These are phyloP conservation scores for Sinocyclocheilus anophthalmus DNA, from an alignment of 2,113 vertebrate genomes.

Conservation along the genomic window DNA sequence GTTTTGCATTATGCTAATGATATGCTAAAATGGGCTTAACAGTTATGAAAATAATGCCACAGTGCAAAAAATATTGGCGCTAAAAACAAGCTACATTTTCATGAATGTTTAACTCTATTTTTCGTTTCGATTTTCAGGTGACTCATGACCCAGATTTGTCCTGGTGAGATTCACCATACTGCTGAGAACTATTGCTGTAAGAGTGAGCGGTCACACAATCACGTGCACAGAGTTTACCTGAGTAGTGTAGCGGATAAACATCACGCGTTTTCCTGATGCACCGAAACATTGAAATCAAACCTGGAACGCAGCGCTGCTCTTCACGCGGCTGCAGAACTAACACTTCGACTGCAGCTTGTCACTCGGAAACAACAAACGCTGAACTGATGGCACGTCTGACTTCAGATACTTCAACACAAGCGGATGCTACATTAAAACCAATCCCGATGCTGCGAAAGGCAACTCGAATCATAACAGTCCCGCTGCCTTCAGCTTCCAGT, in stretches of 20 bases:
- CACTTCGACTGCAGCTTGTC: background rate
- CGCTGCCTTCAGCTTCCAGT: slow-evolving; percentile 45
- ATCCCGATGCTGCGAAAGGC: background rate
- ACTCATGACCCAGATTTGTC: background rate
- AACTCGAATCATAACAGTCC: slow-evolving; percentile 43
- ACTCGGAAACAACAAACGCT: background rate
- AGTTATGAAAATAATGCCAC: too few relatives aligned
- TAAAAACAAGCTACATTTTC: background rate
- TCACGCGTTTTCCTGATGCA: slow-evolving; percentile 44
- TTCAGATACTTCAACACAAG: slow-evolving; percentile 12
- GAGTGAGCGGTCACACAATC: slow-evolving; percentile 25
- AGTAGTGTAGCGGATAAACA: slow-evolving; percentile 45
- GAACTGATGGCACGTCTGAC: slow-evolving; percentile 10
- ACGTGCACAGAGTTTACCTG: slow-evolving; percentile 50
- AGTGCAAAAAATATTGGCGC: background rate
- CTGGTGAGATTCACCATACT: background rate
- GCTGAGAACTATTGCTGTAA: slow-evolving; percentile 49
- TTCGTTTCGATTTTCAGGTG: background rate
- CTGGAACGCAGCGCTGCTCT: background rate
- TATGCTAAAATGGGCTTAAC: too few relatives aligned
- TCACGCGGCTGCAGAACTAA: background rate
- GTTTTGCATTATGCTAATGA: too few relatives aligned
- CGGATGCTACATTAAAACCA: slow-evolving; percentile 19
- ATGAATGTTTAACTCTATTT: background rate
- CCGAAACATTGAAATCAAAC: slow-evolving; percentile 26